These are phyloP conservation scores for Dromococcyx pavoninus DNA, from an alignment of 2,797 vertebrate genomes.

Conservation along the genomic window DNA sequence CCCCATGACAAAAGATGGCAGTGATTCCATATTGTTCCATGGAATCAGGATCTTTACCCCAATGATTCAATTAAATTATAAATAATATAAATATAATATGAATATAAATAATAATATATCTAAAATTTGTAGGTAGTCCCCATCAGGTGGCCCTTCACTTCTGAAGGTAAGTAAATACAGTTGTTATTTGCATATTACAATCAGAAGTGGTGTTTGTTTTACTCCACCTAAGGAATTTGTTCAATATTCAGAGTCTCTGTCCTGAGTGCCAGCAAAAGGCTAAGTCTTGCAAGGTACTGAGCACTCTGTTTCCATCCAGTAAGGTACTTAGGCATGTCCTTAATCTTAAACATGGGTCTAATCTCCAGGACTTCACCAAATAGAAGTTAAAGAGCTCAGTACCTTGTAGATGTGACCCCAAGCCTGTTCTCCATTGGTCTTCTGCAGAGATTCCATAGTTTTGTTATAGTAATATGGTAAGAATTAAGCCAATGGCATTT, in stretches of 20 bases:
- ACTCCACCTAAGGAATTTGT: background rate
- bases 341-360: background rate
- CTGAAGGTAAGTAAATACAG: background rate
- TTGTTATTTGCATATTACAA: background rate
- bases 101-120: background rate
- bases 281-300: background rate
- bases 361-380: background rate
- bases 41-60: background rate
- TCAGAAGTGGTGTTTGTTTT: background rate
- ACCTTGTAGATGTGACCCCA: background rate
- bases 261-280: background rate
- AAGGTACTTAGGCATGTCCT: background rate
- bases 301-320: background rate
- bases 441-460: slow-evolving; percentile 23
- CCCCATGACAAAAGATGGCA: background rate
- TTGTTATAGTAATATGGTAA: slow-evolving; percentile 71
- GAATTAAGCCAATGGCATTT: slow-evolving; percentile 67
- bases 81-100: too few species aligned
- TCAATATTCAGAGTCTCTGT: background rate
- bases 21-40: background rate
- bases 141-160: background rate
- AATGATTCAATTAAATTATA: background rate
- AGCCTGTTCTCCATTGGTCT: background rate
- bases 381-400: background rate
- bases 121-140: background rate